These are phyloP conservation scores for Athene noctua DNA, from an alignment of 2,113 vertebrate genomes.

Conservation along the genomic window DNA sequence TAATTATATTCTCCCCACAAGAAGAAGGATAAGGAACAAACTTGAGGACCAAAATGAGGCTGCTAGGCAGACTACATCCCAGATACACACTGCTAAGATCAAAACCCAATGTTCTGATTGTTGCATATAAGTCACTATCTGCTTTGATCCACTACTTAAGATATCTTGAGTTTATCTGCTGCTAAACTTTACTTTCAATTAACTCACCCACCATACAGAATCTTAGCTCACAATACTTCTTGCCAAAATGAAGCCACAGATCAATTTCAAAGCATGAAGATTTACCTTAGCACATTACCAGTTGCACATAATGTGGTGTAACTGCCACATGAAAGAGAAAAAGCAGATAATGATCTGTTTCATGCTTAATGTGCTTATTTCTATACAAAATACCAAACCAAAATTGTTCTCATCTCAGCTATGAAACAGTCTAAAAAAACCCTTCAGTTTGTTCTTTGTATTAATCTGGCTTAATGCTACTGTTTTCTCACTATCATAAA, in stretches of 20 bases:
- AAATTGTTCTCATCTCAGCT: not conserved
- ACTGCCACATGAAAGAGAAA: not conserved
- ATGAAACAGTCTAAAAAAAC: not conserved
- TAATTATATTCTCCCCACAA: not conserved
- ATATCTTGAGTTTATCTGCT: not conserved
- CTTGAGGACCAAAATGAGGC: not conserved
- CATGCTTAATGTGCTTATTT: not conserved
- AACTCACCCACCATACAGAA: not conserved
- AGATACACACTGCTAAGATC: not conserved
- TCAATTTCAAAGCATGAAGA: not conserved
- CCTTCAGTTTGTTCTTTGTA: not conserved
- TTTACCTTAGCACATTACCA: not conserved
- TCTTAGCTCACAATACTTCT: not conserved
- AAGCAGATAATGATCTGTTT: not conserved
- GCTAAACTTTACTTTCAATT: not conserved
- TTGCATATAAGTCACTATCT: not conserved
- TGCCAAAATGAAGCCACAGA: not conserved
- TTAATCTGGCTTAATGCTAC: not conserved
- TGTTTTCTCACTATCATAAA: not conserved
- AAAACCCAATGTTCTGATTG: not conserved
- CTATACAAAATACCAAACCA: not conserved
- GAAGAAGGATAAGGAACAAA: not conserved
- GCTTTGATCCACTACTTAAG: not conserved
- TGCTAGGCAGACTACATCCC: not conserved
- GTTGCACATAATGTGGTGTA: not conserved